These are phyloP conservation scores for Antechinus stuartii DNA, from an alignment of 2,113 vertebrate species.

Conservation along the genomic window DNA sequence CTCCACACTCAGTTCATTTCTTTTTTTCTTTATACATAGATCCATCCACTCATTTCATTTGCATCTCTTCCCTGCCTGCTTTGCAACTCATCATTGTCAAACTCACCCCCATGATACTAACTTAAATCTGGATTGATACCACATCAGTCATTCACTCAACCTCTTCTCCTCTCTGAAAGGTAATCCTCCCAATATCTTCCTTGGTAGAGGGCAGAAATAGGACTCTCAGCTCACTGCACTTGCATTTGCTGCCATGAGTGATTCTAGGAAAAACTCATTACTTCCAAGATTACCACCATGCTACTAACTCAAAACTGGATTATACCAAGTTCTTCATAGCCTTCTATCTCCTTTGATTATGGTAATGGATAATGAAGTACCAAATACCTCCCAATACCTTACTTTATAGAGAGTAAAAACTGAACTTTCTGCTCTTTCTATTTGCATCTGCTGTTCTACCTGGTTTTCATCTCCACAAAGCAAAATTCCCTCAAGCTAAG, in stretches of 20 bases:
- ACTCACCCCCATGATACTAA: not conserved
- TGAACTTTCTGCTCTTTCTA: no score
- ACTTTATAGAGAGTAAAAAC: no score
- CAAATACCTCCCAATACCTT: no score
- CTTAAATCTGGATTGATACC: not conserved
- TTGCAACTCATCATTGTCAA: not conserved
- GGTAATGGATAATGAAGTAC: no score
- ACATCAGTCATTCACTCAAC: not conserved
- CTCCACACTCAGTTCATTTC: not conserved
- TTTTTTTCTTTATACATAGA: not conserved
- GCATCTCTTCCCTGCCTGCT: not conserved
- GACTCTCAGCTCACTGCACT: no score
- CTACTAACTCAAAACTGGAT: not conserved
- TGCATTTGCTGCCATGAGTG: not conserved
- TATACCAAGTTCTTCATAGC: no score
- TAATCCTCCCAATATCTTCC: not conserved
- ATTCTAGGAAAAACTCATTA: not conserved
- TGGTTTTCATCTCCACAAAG: not conserved
- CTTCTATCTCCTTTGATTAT: no score
- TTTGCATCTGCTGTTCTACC: no score
- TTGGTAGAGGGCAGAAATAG: not conserved
- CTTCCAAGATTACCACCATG: no score
- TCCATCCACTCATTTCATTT: not conserved
- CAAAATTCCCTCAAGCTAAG: not conserved
- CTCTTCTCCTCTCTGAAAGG: not conserved